A percentile compares a stretch with the other conserved stretches of the same genome.
phyloP scores from a whole-genome alignment of 2,113 vertebrate species.

The Lichenostomus cassidix region DNA sequence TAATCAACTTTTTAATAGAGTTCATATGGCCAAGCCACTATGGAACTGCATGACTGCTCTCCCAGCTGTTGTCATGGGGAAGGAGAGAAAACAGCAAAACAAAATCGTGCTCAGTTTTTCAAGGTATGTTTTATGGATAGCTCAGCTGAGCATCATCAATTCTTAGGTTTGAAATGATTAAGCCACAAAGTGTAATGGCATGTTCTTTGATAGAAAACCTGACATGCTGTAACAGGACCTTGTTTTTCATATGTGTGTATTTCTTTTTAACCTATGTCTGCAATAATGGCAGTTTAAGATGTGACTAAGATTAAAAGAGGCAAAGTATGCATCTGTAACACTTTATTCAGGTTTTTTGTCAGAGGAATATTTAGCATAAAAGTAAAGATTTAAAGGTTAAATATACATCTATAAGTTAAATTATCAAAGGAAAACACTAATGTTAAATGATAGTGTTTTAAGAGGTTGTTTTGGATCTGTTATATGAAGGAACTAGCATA shows the following conservation, averaged over 20 bases:
- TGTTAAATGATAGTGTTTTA: neutral
- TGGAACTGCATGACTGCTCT: neutral
- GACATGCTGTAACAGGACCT: neutral
- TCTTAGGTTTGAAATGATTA: neutral
- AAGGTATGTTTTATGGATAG: neutral
- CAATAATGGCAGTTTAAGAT: neutral
- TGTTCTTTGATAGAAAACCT: neutral
- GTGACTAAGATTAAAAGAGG: neutral
- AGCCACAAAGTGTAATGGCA: neutral
- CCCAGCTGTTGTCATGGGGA: neutral
- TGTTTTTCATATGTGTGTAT: neutral
- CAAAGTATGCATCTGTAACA: neutral
- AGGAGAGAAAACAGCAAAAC: neutral
- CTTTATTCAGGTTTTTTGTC: neutral
- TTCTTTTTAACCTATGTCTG: neutral
- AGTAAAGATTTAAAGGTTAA: neutral
- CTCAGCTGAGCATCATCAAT: neutral
- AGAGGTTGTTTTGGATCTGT: neutral
- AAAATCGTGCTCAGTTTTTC: neutral
- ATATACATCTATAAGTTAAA: neutral
- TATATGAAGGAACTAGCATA: neutral
- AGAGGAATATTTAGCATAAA: neutral
- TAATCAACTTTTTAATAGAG: conserved; percentile 18
- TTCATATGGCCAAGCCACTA: neutral
- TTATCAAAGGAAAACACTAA: neutral